These are phyloP conservation scores for Ia io DNA, from an alignment of 2,113 vertebrate genomes.

Conservation along the genomic window DNA sequence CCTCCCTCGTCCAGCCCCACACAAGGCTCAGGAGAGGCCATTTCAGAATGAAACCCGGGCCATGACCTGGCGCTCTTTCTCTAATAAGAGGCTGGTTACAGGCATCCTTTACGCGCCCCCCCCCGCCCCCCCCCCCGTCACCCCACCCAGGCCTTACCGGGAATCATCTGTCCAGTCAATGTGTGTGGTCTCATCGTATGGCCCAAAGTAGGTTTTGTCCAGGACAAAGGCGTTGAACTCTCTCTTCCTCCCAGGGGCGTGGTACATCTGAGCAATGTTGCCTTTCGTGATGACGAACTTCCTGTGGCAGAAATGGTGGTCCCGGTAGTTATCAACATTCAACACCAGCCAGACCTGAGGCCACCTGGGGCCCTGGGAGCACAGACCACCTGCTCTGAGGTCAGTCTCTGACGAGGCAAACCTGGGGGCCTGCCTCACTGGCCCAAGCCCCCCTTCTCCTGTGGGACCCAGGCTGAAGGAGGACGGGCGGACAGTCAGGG, in stretches of 20 bases:
- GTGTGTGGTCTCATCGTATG: slow-evolving; percentile 96
- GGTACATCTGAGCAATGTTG: slow-evolving; percentile 93
- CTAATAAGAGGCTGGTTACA: neutral
- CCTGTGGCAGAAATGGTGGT: slow-evolving; percentile 70
- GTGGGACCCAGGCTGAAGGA: neutral
- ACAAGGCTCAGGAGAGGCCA: rapidly evolving
- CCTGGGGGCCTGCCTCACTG: neutral
- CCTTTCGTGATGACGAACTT: slow-evolving; percentile 95
- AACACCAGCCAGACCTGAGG: neutral
- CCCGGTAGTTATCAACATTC: no score
- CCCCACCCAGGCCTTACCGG: slow-evolving; percentile 81
- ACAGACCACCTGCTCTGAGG: neutral
- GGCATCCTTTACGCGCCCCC: neutral
- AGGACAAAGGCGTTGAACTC: slow-evolving; percentile 96
- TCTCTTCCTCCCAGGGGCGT: slow-evolving; percentile 92
- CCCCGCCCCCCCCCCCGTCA: rapidly evolving
- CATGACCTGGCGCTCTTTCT: rapidly evolving
- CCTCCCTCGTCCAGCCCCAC: no score
- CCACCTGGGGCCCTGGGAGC: rapidly evolving
- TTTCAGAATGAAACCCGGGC: rapidly evolving
- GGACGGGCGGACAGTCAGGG: no score
- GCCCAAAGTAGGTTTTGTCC: slow-evolving; percentile 96
- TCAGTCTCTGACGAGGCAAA: neutral
- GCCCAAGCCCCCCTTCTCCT: rapidly evolving
- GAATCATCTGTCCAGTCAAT: slow-evolving; percentile 98